Base-by-base conservation (phyloP, 1,140 invertebrate species). In the Hycleus phaleratus region DNA sequence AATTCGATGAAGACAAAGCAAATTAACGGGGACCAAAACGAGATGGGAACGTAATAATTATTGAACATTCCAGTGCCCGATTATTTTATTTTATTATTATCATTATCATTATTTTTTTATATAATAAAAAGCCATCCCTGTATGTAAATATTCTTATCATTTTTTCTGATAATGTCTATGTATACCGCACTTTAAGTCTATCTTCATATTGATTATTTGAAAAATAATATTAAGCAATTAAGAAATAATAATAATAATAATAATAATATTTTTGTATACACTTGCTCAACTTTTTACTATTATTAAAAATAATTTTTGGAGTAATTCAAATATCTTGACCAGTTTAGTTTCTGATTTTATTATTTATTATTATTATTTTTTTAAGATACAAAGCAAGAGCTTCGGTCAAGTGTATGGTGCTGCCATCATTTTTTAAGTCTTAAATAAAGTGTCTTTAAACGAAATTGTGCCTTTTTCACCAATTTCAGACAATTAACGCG, bases 331-430 rank as follows among this genome's bases (percentile, higher is more conserved):
- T 32, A 32, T 32, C 32, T 32, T 32, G 32, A 32, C 32, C 32
- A 61, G 59, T 59, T 65, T 64, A 60, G 66, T 65, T 60, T 56
- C 60, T 63, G 48, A 45, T 24, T 46, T 64, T 64, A 62, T 68
- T 64, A 60, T 63, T 67, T 66, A 62, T 64, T 69, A 32, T 32
- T 5, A 32, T 32, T 32, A 32, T 32, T 32, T 32, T 32, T 32
- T 32, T 32, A 32, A 4, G 3, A 32, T 5, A 32, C 32, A 32
- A 32, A 32, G 7, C 32, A 11, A 56, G 64, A 59, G 69, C 68
- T 69, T 69, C 60, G 61, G 56, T 65, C 64, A 66, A 69, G 63
- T 69, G 68, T 70, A 71, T 65, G 66, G 66, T 71, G 66, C 66
- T 69, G 66, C 64, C 68, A 68, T 66, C 56, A 64, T 63, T 64